Evolutionary conservation across 2,888 invertebrate species (phyloP).

Genomic region (Sabellastarte sp.): DNA sequence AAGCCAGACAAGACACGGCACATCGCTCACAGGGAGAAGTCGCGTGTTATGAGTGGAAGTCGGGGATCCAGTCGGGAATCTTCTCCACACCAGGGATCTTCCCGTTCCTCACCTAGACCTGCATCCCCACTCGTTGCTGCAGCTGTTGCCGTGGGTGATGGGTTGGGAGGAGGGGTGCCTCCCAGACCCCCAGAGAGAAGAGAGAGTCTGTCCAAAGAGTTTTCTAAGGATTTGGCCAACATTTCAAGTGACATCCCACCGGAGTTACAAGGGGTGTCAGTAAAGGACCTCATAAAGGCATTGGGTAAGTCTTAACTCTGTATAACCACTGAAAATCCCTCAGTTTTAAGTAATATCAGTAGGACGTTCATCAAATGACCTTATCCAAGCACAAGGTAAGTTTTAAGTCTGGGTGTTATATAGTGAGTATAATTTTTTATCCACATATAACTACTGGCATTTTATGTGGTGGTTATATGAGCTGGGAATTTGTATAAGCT

Average conservation of each 20-base stretch:
- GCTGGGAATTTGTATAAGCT: too few species aligned
- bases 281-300: slow-evolving; percentile 73
- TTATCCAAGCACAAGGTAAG: too few species aligned
- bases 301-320: slow-evolving; percentile 63
- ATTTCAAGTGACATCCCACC: slow-evolving; percentile 41
- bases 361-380: too few species aligned
- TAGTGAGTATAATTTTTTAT: too few species aligned
- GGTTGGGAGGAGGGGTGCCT: not conserved
- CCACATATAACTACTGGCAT: too few species aligned
- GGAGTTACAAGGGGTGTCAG: slow-evolving; percentile 69
- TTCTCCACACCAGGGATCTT: not conserved
- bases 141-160: too few species aligned
- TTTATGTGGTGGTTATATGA: too few species aligned
- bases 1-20: not conserved
- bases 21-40: not conserved
- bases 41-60: not conserved
- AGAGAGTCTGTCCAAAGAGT: slow-evolving; percentile 9
- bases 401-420: too few species aligned
- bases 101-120: not conserved
- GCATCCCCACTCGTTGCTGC: not conserved
- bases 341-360: too few species aligned
- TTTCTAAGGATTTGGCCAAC: not conserved
- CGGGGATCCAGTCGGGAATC: not conserved
- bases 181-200: slow-evolving; percentile 9
- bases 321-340: too few species aligned